Conservation (phyloP, 2,797 vertebrate genomes). For the Cichlasoma orientale region DNA sequence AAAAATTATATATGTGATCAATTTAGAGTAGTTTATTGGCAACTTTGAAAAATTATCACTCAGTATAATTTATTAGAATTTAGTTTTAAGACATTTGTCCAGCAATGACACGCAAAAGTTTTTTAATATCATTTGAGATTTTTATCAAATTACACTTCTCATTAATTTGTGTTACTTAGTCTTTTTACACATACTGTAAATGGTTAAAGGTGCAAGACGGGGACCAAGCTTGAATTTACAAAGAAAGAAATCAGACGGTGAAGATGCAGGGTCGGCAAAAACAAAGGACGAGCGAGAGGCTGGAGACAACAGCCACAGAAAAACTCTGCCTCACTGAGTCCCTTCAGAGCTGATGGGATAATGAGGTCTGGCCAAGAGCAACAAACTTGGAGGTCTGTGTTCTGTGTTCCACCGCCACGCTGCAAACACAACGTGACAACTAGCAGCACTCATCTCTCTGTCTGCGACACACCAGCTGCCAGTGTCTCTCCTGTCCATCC, state of each 20-base stretch:
- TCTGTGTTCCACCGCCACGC: constrained; percentile 8
- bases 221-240: neutral
- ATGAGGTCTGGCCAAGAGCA: constrained; percentile 59
- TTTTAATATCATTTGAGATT: accelerated
- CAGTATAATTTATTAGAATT: neutral
- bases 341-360: constrained; percentile 70
- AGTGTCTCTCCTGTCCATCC: constrained; percentile 28
- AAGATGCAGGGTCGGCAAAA: neutral
- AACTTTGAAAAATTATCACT: neutral
- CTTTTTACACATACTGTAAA: neutral
- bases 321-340: constrained; percentile 55
- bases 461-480: constrained; percentile 44
- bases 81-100: neutral
- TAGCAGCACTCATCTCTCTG: constrained; percentile 53
- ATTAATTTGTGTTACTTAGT: neutral
- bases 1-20: neutral
- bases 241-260: neutral
- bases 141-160: neutral
- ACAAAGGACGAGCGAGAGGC: constrained; percentile 1
- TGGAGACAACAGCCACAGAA: neutral
- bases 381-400: constrained; percentile 52
- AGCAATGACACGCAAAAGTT: accelerated
- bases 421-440: constrained; percentile 64
- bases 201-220: neutral
- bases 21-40: neutral